Evolutionary conservation across 2,888 invertebrate species (phyloP).

Genomic region (Conus canariensis): DNA sequence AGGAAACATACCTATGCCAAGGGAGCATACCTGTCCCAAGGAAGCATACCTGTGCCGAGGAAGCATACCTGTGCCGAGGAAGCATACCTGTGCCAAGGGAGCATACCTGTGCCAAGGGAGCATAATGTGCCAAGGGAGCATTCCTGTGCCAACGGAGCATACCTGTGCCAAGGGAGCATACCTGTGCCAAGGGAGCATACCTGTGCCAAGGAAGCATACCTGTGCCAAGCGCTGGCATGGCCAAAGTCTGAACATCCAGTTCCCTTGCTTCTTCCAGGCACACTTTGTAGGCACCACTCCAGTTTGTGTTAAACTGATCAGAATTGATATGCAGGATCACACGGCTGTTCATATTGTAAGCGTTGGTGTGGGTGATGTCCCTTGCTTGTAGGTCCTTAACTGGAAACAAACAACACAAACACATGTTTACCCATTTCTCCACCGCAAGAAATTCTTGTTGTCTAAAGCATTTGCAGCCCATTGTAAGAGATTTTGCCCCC

Average conservation of each 20-base stretch:
- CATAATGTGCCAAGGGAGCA: too few relatives aligned
- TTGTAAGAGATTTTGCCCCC: too few relatives aligned
- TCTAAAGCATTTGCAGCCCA: background rate
- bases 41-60: too few relatives aligned
- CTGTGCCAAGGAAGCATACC: background rate
- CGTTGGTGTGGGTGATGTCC: constrained; percentile 36
- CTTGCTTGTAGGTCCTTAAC: constrained; percentile 8
- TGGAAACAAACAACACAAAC: background rate
- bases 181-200: too few relatives aligned
- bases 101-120: too few relatives aligned
- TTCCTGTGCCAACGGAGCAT: too few relatives aligned
- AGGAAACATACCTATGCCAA: too few relatives aligned
- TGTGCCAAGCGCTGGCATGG: constrained; percentile 39
- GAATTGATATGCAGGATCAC: constrained; percentile 43
- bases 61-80: too few relatives aligned
- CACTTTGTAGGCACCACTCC: constrained; percentile 18
- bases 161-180: too few relatives aligned
- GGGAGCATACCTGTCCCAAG: too few relatives aligned
- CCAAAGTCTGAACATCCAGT: background rate
- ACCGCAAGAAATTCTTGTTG: too few relatives aligned
- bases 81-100: too few relatives aligned
- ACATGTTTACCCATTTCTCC: background rate
- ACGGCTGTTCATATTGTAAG: constrained; percentile 32
- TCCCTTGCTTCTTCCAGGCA: constrained; percentile 35
- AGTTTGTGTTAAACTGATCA: constrained; percentile 31